Conservation (phyloP, 2,888 invertebrate genomes). For the Agriopis marginaria region DNA sequence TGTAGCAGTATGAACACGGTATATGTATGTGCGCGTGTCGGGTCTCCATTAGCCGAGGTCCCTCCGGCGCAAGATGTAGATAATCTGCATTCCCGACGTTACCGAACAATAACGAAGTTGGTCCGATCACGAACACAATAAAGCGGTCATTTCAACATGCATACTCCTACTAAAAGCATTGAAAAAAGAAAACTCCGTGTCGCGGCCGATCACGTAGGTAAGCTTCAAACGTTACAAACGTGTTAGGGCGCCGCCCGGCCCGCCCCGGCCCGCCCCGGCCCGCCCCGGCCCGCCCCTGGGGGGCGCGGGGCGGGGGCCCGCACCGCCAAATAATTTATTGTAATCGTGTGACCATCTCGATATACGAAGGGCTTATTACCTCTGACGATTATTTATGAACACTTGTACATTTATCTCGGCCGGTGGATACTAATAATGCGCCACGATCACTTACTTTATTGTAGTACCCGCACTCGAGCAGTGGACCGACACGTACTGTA, state of each 20-base stretch:
- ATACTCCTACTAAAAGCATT: constrained; percentile 24
- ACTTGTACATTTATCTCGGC: constrained; percentile 31
- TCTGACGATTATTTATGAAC: constrained; percentile 36
- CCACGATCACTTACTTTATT: constrained; percentile 24
- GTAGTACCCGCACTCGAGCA: constrained; percentile 8
- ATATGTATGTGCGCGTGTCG: constrained; percentile 5
- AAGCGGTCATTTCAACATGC: constrained; percentile 31
- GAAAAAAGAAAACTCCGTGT: constrained; percentile 28
- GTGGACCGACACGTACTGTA: too few species aligned
- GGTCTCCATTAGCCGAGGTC: constrained; percentile 9
- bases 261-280: constrained; percentile 32
- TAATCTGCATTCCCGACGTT: constrained; percentile 11
- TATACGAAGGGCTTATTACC: constrained; percentile 32
- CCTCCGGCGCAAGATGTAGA: not conserved
- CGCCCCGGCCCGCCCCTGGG: constrained; percentile 44
- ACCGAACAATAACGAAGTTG: constrained; percentile 21
- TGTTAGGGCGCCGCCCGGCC: constrained; percentile 43
- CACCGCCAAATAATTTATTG: constrained; percentile 30
- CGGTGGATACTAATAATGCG: constrained; percentile 24
- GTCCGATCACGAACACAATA: constrained; percentile 31
- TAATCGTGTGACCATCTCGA: constrained; percentile 36
- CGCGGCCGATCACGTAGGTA: not conserved
- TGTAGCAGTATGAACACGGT: not conserved
- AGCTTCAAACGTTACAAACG: constrained; percentile 12
- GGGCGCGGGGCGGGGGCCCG: constrained; percentile 20